A percentile compares a stretch with the other conserved stretches of the same genome.
phyloP scores from a whole-genome alignment of 2,888 invertebrate genomes.

The Eudemis profundana region DNA sequence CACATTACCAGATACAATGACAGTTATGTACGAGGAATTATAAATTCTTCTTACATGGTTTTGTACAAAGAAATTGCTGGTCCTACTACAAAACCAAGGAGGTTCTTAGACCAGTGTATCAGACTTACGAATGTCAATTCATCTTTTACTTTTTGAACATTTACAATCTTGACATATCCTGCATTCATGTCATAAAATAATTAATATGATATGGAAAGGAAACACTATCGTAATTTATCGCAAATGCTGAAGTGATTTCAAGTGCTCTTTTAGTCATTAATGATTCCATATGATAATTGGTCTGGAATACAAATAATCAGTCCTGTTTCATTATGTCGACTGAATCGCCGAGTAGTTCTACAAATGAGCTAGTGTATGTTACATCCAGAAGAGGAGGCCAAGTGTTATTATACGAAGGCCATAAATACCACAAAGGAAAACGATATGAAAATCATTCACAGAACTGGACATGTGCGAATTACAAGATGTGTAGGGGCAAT shows the following conservation, averaged over 20 bases:
- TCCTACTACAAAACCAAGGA: slow-evolving; percentile 11
- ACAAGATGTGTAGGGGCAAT: background rate
- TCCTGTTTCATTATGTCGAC: slow-evolving; percentile 3
- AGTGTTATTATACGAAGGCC: slow-evolving; percentile 2
- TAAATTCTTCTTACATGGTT: slow-evolving; percentile 17
- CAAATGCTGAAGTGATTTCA: background rate
- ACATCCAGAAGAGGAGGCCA: slow-evolving; percentile 1
- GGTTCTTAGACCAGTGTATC: background rate
- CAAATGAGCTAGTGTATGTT: background rate
- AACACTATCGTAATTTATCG: slow-evolving; percentile 1
- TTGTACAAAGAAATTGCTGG: slow-evolving; percentile 11
- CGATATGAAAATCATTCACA: background rate
- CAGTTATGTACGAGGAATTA: background rate
- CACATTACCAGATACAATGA: background rate
- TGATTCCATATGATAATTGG: background rate
- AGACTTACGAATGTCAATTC: background rate
- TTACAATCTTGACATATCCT: background rate
- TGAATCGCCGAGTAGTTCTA: background rate
- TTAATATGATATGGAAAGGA: background rate
- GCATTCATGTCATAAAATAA: slow-evolving; percentile 1
- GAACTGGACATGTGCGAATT: background rate
- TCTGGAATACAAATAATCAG: background rate
- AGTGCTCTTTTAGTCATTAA: background rate
- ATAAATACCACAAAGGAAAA: background rate
- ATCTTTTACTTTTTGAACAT: background rate